Evolutionary conservation across 2,113 vertebrate genomes (phyloP), one percentile per base, ranked within the genome.

Genomic region (Copsychus sechellarum): DNA sequence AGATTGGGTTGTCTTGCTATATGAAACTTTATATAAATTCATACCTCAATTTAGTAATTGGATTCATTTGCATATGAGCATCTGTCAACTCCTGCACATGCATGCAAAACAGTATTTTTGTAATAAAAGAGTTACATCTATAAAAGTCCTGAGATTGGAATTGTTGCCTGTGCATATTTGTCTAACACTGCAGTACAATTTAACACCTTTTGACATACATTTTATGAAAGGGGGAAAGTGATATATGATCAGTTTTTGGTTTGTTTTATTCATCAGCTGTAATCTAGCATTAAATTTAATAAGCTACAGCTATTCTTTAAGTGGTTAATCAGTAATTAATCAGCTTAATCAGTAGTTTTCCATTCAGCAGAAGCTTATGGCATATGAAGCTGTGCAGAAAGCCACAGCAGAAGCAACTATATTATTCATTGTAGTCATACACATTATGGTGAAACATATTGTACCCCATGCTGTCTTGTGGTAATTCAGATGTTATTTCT

Each of bases 401-500:
- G 45, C 67, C 47, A 1, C 38, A 45, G 51, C 90, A 74, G 58
- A 86, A 85, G 53, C 76, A 86, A 50, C 81, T 88, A 1, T 85
- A 43, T 71, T 92, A 65, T 73, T 90, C 50, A 65, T 57, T 94
- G 42, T 57, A 95, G 74, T 88, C 50, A 22, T 61, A 58, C 47
- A 80, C 31, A 20, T 81, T 69, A 71, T 86, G 74, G 60, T 83
- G 86, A 66, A 96, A 84, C 65, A 62, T 76, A 85, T 73, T 91
- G 43, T 86, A 69, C 76, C 42, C 50, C 60, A 24, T 90, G 16
- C 58, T 76, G 25, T 25, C 79, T n/a, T 88, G 50, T 72, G 54
- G 33, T 61, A 82, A 85, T 80, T 95, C 61, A 69, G 61, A 56
- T 74, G 38, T 76, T 93, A 80, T 64, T 92, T 93, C 70, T 85